Conservation (phyloP, 2,888 invertebrate genomes). For the Xylophagus ater region DNA sequence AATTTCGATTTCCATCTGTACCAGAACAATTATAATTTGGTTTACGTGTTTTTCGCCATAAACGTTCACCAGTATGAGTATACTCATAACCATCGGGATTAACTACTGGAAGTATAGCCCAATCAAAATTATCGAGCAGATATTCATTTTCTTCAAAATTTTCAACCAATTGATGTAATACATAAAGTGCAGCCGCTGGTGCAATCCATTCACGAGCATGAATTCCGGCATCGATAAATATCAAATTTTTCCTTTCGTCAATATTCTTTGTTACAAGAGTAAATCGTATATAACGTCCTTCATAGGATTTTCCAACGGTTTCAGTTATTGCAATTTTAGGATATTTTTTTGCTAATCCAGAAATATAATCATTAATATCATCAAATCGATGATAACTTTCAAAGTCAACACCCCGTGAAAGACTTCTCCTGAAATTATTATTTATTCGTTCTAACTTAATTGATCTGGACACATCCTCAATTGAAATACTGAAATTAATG, state of each 20-base stretch:
- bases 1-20: slow-evolving; percentile 60
- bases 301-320: slow-evolving; percentile 11
- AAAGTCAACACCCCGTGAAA: slow-evolving; percentile 21
- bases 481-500: neutral
- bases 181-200: slow-evolving; percentile 43
- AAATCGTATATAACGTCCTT: slow-evolving; percentile 35
- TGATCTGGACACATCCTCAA: slow-evolving; percentile 3
- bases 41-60: slow-evolving; percentile 54
- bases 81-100: slow-evolving; percentile 57
- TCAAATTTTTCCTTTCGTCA: slow-evolving; percentile 14
- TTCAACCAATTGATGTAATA: slow-evolving; percentile 43
- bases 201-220: slow-evolving; percentile 54
- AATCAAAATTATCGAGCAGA: slow-evolving; percentile 45
- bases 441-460: slow-evolving; percentile 16
- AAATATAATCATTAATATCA: slow-evolving; percentile 40
- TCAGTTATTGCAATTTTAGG: slow-evolving; percentile 2
- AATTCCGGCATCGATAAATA: slow-evolving; percentile 23
- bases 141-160: slow-evolving; percentile 30
- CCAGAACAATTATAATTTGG: slow-evolving; percentile 43
- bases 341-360: slow-evolving; percentile 17
- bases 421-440: slow-evolving; percentile 18
- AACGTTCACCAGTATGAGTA: slow-evolving; percentile 22
- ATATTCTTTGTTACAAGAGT: slow-evolving; percentile 47
- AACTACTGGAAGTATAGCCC: slow-evolving; percentile 47
- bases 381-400: slow-evolving; percentile 20